Evolutionary conservation across 2,113 vertebrate genomes (phyloP).

Genomic region (Felis chaus): DNA sequence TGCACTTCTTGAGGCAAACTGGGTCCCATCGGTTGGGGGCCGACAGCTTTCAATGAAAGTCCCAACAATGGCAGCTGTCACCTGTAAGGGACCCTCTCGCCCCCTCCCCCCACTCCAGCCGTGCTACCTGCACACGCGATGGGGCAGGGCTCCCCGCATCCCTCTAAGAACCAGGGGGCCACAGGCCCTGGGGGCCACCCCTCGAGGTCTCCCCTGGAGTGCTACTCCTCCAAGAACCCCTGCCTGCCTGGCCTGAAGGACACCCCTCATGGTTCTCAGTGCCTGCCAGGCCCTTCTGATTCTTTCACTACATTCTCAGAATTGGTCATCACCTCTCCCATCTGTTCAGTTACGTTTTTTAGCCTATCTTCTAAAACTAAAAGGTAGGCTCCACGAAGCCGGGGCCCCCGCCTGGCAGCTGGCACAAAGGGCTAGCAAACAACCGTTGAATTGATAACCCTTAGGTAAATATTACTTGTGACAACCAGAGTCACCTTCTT

Average conservation of each 20-base stretch:
- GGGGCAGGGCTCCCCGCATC: background rate
- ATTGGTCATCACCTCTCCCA: background rate
- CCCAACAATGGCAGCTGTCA: background rate
- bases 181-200: background rate
- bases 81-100: background rate
- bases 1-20: background rate
- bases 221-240: background rate
- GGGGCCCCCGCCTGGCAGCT: background rate
- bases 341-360: background rate
- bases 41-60: background rate
- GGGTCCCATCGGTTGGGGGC: background rate
- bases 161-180: background rate
- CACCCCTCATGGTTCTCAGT: too few relatives aligned
- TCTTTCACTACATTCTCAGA: background rate
- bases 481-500: background rate
- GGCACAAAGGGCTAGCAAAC: background rate
- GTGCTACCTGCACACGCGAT: too few relatives aligned
- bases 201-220: background rate
- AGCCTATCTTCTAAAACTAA: background rate
- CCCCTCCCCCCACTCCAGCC: too few relatives aligned
- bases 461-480: background rate
- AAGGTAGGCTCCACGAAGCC: background rate
- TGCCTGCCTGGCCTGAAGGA: background rate
- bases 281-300: background rate
- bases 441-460: background rate